Base-by-base conservation (phyloP, 2,797 vertebrate species). In the Zalophus californianus region DNA sequence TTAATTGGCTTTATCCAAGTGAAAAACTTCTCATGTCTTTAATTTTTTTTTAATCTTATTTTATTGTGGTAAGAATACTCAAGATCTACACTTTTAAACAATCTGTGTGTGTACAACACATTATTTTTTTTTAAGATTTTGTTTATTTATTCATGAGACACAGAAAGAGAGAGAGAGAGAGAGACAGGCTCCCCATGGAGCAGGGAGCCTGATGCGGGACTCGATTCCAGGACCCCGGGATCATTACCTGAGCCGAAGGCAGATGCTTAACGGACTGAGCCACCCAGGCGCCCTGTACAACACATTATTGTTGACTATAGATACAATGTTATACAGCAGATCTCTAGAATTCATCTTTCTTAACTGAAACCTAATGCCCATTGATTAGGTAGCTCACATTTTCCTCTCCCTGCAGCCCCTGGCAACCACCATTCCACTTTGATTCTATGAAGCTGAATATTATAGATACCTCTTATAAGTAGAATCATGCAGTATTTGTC, bases 11-110 rank as follows among this genome's bases (percentile, higher is more conserved):
- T 95, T 60, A 56, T 86, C 15, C 56, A 72, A 62, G 64, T 52
- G 23, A 84, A 85, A 87, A 94, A 70, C 38, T 77, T 85, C 54
- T 94, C 77, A 14, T 73, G 20, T 16, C 12, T 93, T 86, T 91
- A 18, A 58, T 83, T 75, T 79, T 29, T 95, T 89, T 2, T 1
- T 1, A 88, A 88, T 32, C 58, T 23, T 29, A 58, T 68, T 77
- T 95, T 88, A 6, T 77, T 83, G 38, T 66, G 56, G 32, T 82
- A 50, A 41, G 77, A 73, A 44, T 62, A 58, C 48, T 91, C 86
- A 82, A 48, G 7, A 60, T 35, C 7, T 75, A n/a, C 4, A 66
- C 13, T 15, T 1, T 54, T 86, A 35, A 73, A 48, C 32, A 56
- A 73, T 20, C 25, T 78, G 41, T 35, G 58, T 25, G 23, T 38